phyloP scores from a whole-genome alignment of 2,888 invertebrate genomes.

The Metacarcinus magister region DNA sequence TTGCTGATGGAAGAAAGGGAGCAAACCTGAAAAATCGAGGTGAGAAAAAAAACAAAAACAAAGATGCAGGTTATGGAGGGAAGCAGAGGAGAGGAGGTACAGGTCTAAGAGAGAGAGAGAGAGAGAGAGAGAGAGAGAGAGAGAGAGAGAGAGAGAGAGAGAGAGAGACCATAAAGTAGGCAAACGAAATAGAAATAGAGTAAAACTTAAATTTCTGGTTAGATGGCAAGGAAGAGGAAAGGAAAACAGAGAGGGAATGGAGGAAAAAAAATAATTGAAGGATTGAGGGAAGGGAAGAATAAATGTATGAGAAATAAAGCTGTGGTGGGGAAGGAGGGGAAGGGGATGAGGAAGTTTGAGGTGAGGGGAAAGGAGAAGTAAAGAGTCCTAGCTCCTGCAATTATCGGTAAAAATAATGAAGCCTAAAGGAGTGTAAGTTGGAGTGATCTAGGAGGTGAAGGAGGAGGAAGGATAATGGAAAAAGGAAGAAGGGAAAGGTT shows the following conservation, averaged over 20 bases:
- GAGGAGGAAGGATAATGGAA: not conserved
- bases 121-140: not conserved
- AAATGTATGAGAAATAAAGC: too few relatives aligned
- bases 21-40: not conserved
- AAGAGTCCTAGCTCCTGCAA: not conserved
- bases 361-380: not conserved
- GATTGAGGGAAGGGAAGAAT: not conserved
- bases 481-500: not conserved
- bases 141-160: constrained; percentile 26
- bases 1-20: not conserved
- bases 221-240: too few relatives aligned
- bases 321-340: not conserved
- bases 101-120: not conserved
- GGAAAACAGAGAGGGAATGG: too few relatives aligned
- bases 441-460: not conserved
- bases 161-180: not conserved
- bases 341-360: not conserved
- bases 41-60: not conserved
- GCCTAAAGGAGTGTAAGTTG: not conserved
- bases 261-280: too few relatives aligned
- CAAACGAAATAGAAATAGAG: not conserved
- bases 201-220: not conserved
- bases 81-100: not conserved
- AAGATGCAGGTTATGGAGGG: not conserved
- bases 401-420: not conserved